Conservation (phyloP, 2,888 invertebrate genomes). For the Ophraella communa region DNA sequence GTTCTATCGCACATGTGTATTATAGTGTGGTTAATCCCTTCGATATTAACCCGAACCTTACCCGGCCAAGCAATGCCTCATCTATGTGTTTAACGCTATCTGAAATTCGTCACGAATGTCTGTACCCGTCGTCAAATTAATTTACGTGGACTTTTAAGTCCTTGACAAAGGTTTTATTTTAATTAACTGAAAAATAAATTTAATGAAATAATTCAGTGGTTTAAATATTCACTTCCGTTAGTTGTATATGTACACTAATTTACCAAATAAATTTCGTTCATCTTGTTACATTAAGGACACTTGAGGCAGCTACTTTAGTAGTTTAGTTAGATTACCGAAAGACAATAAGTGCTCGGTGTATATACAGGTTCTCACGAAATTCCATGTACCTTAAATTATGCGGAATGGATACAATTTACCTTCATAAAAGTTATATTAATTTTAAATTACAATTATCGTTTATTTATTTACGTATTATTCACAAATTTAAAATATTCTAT, state of each 20-base stretch:
- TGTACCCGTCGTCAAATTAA: background rate
- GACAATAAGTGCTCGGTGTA: background rate
- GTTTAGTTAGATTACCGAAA: slow-evolving; percentile 5
- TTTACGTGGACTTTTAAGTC: slow-evolving; percentile 12
- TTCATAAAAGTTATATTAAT: too few relatives aligned
- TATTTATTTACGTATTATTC: too few relatives aligned
- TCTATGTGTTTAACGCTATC: too few relatives aligned
- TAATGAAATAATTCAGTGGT: slow-evolving; percentile 58
- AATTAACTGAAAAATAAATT: slow-evolving; percentile 56
- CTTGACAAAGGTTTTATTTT: slow-evolving; percentile 47
- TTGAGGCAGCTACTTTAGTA: slow-evolving; percentile 16
- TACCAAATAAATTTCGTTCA: slow-evolving; percentile 30
- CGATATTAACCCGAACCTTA: too few relatives aligned
- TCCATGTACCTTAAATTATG: too few relatives aligned
- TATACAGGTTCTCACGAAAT: too few relatives aligned
- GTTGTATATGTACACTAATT: slow-evolving; percentile 29
- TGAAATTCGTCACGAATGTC: background rate
- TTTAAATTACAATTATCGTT: too few relatives aligned
- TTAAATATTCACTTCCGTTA: slow-evolving; percentile 57
- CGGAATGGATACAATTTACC: too few relatives aligned
- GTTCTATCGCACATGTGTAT: too few relatives aligned
- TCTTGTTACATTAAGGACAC: slow-evolving; percentile 26
- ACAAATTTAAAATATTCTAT: too few relatives aligned
- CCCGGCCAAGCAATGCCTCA: background rate
- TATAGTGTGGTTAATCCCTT: too few relatives aligned